Base-by-base conservation (phyloP, 2,797 vertebrate genomes). In the Gymnodraco acuticeps region DNA sequence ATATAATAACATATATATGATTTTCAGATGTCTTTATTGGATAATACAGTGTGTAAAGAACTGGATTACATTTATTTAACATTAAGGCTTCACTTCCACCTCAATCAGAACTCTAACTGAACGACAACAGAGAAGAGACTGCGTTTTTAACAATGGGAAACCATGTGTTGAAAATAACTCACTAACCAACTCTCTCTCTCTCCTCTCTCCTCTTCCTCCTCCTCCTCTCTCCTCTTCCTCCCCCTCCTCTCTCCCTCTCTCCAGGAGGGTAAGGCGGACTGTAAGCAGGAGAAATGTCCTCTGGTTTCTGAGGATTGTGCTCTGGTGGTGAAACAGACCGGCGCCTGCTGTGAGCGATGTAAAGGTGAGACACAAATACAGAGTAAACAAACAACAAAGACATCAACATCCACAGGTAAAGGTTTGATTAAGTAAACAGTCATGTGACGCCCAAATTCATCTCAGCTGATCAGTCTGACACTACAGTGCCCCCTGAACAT, bases 261-360 rank as follows among this genome's bases (percentile, higher is more conserved):
- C 31, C 79, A 99, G 98, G 97, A 98, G 20, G 97, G 97, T 79
- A 99, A 99, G 88, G 98, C 97, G 33, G 97, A 97, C 59, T 99
- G 98, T 83, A 98, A 96, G 76, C 96, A 98, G 89, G 98, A 99
- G 92, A 99, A 97, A 84, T 99, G 98, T 81, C 96, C 96, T 0
- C 85, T 91, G 60, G 94, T 99, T 52, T 95, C 95, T 1, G 95
- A 96, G 52, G 97, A 99, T 89, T 99, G 98, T 43, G 97, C 97
- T 38, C 94, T 99, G 78, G 96, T 98, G 88, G 93, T 99, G 86
- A 99, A 99, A 82, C 98, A 98, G 92, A 96, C 95, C 1, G 97
- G 97, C 73, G 96, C 97, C 89, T 99, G 98, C 93, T 99, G 98
- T 33, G 97, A 99, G 86, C 94, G 90, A 69, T 99, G 98, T 86